These are phyloP conservation scores for Laodelphax striatellus DNA, from an alignment of 1,140 invertebrate genomes.

Conservation along the genomic window DNA sequence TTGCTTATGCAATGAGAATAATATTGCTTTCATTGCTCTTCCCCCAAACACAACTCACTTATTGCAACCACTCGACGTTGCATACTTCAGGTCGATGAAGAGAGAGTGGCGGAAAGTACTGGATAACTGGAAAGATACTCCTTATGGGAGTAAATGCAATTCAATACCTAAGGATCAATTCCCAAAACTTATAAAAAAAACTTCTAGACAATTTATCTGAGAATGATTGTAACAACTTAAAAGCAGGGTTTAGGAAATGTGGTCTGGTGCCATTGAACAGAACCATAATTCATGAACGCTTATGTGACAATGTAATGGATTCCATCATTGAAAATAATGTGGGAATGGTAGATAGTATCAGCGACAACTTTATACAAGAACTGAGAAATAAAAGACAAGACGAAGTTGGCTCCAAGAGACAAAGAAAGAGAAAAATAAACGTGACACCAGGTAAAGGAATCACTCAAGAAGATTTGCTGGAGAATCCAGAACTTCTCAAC, in stretches of 20 bases:
- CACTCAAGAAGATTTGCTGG: neutral
- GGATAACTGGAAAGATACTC: constrained; percentile 21
- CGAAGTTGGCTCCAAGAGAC: neutral
- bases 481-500: neutral
- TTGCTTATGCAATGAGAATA: constrained; percentile 24
- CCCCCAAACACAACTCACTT: constrained; percentile 32
- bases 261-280: neutral
- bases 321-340: neutral
- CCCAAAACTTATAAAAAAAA: neutral
- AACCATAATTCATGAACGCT: neutral
- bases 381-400: neutral
- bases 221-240: neutral
- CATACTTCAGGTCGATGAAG: constrained; percentile 28
- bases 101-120: constrained; percentile 28
- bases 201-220: neutral
- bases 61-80: constrained; percentile 31
- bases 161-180: neutral
- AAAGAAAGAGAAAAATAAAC: neutral
- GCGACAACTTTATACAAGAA: neutral
- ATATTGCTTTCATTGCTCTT: constrained; percentile 30
- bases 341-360: neutral
- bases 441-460: neutral
- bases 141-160: neutral
- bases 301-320: neutral
- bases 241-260: neutral